These are phyloP conservation scores for Schizaphis graminum DNA, from an alignment of 2,888 invertebrate species.

Conservation along the genomic window DNA sequence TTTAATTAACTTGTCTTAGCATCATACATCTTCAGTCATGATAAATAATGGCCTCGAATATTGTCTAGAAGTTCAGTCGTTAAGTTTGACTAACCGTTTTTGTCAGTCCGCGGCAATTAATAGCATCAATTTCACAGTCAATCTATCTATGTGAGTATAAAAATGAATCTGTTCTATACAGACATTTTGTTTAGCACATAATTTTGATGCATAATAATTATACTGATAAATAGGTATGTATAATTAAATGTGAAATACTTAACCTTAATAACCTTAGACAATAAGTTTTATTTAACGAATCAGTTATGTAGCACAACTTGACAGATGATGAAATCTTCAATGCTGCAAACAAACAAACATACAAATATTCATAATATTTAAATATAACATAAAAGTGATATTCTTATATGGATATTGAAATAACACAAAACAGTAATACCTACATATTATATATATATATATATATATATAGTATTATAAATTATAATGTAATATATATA, in stretches of 20 bases:
- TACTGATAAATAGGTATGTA: background rate
- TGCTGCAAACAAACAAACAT: background rate
- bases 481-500: background rate
- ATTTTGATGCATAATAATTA: background rate
- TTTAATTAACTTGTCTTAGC: constrained; percentile 45
- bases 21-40: constrained; percentile 33
- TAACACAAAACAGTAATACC: background rate
- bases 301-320: background rate
- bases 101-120: constrained; percentile 16
- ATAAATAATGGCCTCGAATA: constrained; percentile 33
- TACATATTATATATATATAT: background rate
- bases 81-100: constrained; percentile 45
- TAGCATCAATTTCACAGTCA: constrained; percentile 35
- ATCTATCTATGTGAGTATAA: constrained; percentile 9
- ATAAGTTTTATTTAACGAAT: background rate
- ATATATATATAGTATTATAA: background rate
- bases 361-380: background rate
- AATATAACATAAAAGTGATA: background rate
- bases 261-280: background rate
- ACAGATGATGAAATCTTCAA: background rate
- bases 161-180: constrained; percentile 31
- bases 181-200: background rate
- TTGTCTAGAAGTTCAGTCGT: constrained; percentile 42
- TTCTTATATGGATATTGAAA: background rate
- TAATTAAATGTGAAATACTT: background rate